These are phyloP conservation scores for Chaetorhynchus papuensis DNA, from an alignment of 2,113 vertebrate species.

Conservation along the genomic window DNA sequence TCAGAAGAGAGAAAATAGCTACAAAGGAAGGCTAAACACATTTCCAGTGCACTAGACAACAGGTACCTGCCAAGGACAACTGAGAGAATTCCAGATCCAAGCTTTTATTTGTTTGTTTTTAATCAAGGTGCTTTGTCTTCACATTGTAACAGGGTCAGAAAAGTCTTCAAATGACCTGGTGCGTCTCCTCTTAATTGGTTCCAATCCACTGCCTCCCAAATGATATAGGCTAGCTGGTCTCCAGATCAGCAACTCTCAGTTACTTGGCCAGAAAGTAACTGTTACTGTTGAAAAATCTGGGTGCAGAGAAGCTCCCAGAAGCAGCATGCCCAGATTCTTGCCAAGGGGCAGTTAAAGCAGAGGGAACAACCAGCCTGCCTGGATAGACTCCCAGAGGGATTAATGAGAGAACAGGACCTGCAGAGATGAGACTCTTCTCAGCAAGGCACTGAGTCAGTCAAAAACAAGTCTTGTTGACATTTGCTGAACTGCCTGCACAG, in stretches of 20 bases:
- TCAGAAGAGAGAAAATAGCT: neutral
- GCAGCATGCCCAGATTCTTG: neutral
- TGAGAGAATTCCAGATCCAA: neutral
- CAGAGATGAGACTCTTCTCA: neutral
- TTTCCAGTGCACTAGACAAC: neutral
- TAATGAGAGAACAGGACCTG: neutral
- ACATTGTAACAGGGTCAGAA: neutral
- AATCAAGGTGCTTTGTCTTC: neutral
- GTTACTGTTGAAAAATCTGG: neutral
- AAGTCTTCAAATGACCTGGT: neutral
- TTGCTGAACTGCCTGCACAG: neutral
- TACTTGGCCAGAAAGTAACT: neutral
- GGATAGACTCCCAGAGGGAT: neutral
- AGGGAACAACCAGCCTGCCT: neutral
- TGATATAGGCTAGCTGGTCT: neutral
- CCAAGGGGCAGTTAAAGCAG: neutral
- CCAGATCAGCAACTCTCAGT: neutral
- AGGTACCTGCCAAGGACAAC: neutral
- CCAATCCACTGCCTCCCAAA: neutral
- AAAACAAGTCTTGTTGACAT: neutral
- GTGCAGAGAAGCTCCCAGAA: neutral
- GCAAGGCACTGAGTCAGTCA: neutral
- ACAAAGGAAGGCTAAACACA: neutral
- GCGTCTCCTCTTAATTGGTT: neutral
- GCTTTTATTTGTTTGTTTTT: neutral